These are phyloP conservation scores for Panagrolaimus sp. DNA, from an alignment of 1,140 invertebrate species.

Conservation along the genomic window DNA sequence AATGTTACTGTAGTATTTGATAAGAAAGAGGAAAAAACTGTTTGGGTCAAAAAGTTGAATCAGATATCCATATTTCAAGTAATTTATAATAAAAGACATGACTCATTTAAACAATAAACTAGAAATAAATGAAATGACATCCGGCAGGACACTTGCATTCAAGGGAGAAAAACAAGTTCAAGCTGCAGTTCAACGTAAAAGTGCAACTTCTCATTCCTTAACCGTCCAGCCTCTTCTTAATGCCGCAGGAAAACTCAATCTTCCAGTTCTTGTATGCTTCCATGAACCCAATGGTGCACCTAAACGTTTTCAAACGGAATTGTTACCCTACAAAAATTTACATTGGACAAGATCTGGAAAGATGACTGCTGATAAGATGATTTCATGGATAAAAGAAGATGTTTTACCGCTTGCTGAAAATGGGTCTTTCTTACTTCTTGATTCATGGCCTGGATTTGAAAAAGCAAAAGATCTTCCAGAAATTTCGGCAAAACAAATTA, in stretches of 20 bases:
- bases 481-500: not conserved
- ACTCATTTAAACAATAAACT: too few species aligned
- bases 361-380: not conserved
- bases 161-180: not conserved
- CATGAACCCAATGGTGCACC: not conserved
- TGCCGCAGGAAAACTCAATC: not conserved
- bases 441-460: not conserved
- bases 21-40: too few species aligned
- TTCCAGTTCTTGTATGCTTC: not conserved
- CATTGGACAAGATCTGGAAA: not conserved
- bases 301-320: not conserved
- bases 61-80: too few species aligned
- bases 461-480: not conserved
- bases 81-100: too few species aligned
- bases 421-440: not conserved
- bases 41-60: too few species aligned
- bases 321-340: not conserved
- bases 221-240: not conserved
- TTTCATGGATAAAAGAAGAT: not conserved
- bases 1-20: too few species aligned
- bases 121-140: not conserved
- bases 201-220: not conserved
- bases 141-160: not conserved
- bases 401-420: not conserved
- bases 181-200: not conserved